Base-by-base conservation (phyloP, 2,888 invertebrate species). In the Tortrix viridana region DNA sequence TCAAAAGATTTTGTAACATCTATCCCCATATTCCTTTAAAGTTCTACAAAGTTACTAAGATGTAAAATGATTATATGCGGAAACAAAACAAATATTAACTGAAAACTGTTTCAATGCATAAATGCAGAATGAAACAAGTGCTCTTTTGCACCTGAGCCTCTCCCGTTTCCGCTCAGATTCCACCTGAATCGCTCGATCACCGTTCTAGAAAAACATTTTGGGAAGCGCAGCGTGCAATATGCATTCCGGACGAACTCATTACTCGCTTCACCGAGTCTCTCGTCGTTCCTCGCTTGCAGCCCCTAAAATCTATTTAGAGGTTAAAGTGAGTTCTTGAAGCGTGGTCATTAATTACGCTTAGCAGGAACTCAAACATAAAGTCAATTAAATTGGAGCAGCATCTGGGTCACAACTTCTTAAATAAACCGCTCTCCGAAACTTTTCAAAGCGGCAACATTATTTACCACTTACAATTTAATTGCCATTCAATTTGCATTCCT, bases 331-430 rank as follows among this genome's bases (percentile, higher is more conserved):
- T 60, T 66, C 53, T 52, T 43, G 53, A 64, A 69, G 68, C 68
- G 64, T 66, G 67, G 69, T 74, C 72, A 78, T 80, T 79, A 81
- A 80, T 81, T 80, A 80, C 67, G 67, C 65, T 66, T 60, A 69
- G 67, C 61, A 70, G 66, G 70, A 77, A 79, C 76, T 76, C 71
- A 77, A 79, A 78, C 74, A 76, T 71, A 71, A 79, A 80, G 79
- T 79, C 74, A 75, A 78, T 76, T 80, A 76, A 77, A 75, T 74
- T 74, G 71, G 65, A 71, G 69, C 69, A 69, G 69, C 69, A 68
- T 70, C 70, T 71, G 71, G 67, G 66, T 64, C 55, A 58, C 65
- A 69, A 70, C 70, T 71, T 70, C 68, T 69, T 71, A 69, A 73
- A 72, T 65, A 61, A 69, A 46, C 66, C 55, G 58, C 59, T 54